A percentile compares a stretch with the other conserved stretches of the same genome.
Conservation (phyloP, 1,140 invertebrate genomes). For the Reticulitermes speratus region DNA sequence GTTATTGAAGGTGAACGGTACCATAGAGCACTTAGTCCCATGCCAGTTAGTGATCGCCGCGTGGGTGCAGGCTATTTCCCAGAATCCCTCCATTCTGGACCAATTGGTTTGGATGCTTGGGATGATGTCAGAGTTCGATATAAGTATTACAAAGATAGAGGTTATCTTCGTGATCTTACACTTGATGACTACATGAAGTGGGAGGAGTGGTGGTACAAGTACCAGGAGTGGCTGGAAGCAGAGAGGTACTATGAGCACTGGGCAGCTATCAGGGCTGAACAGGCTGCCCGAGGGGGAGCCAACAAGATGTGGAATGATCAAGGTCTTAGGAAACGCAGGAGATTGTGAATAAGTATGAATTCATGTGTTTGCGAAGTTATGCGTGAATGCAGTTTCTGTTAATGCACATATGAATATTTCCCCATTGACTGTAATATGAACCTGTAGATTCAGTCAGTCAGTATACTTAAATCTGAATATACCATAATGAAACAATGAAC, state of each 20-base stretch:
- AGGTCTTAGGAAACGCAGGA: background rate
- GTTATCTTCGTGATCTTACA: slow-evolving; percentile 73
- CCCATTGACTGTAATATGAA: no score
- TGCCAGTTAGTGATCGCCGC: slow-evolving; percentile 29
- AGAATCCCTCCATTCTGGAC: slow-evolving; percentile 59
- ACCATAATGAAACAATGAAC: background rate
- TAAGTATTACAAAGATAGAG: slow-evolving; percentile 82
- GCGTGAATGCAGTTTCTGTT: no score
- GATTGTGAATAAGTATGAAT: background rate
- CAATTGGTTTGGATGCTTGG: slow-evolving; percentile 75
- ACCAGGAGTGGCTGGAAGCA: slow-evolving; percentile 85
- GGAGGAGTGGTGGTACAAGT: slow-evolving; percentile 94
- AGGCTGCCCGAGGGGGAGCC: slow-evolving; percentile 4
- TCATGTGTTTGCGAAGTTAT: background rate
- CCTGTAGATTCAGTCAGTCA: background rate
- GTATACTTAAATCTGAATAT: background rate
- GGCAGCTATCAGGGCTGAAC: slow-evolving; percentile 49
- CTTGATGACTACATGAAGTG: slow-evolving; percentile 85
- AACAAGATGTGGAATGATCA: slow-evolving; percentile 22
- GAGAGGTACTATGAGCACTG: slow-evolving; percentile 79
- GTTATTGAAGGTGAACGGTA: slow-evolving; percentile 61
- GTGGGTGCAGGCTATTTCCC: slow-evolving; percentile 63
- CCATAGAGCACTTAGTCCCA: slow-evolving; percentile 35
- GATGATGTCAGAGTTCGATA: slow-evolving; percentile 81
- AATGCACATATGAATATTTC: no score